A percentile compares a stretch with the other conserved stretches of the same genome.
Conservation (phyloP, 2,797 vertebrate genomes). For the Halcyon smyrnensis region DNA sequence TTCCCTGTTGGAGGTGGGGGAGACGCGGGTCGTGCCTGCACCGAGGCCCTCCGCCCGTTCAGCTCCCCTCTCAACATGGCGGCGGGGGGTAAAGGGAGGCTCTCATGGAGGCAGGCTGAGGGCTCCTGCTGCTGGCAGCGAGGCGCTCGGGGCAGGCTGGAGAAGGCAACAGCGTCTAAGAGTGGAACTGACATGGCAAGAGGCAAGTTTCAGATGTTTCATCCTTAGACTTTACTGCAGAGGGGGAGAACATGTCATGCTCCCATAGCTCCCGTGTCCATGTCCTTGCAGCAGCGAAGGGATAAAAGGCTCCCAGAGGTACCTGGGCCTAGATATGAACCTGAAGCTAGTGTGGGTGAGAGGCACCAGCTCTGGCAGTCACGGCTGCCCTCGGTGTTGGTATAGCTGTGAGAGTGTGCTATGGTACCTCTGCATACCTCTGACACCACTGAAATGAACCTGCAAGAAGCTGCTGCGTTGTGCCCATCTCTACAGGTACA, state of each 20-base stretch:
- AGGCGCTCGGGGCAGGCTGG: no score
- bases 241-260: fast-evolving
- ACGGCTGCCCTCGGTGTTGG: background rate
- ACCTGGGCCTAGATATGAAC: background rate
- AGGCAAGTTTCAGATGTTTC: fast-evolving
- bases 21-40: fast-evolving
- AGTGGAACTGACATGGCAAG: background rate
- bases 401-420: fast-evolving
- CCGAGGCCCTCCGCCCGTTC: fast-evolving
- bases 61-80: background rate
- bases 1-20: fast-evolving
- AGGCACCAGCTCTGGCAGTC: background rate
- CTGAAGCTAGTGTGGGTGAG: no score
- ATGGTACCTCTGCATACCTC: fast-evolving
- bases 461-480: fast-evolving
- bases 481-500: fast-evolving
- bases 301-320: background rate
- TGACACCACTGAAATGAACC: fast-evolving
- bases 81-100: background rate
- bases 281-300: background rate
- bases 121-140: background rate
- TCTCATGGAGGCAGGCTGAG: fast-evolving
- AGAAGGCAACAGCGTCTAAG: background rate
- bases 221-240: fast-evolving
- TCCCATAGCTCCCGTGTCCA: fast-evolving